phyloP scores from a whole-genome alignment of 2,888 invertebrate species.

The Thymelicus lineola region DNA sequence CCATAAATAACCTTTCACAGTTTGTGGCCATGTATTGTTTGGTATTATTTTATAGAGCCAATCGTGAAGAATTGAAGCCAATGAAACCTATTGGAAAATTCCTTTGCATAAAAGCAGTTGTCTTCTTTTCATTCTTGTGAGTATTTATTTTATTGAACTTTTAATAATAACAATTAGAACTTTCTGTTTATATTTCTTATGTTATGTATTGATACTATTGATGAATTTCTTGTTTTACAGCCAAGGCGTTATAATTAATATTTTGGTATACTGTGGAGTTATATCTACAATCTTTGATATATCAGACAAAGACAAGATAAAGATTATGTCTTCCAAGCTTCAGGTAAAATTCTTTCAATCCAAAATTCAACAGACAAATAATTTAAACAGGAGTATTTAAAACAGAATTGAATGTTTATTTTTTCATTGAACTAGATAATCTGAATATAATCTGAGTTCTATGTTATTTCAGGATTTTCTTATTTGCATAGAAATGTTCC shows the following conservation, averaged over 20 bases:
- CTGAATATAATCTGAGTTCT: no score
- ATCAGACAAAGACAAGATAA: slow-evolving; percentile 87
- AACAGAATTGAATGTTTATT: background rate
- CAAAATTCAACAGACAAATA: background rate
- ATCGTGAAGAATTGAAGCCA: slow-evolving; percentile 93
- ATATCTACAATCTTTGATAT: slow-evolving; percentile 91
- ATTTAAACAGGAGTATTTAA: background rate
- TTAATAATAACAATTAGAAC: background rate
- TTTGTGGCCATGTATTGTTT: slow-evolving; percentile 98
- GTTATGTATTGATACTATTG: slow-evolving; percentile 4
- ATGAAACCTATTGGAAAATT: slow-evolving; percentile 98
- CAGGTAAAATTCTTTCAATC: slow-evolving; percentile 83
- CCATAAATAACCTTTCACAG: slow-evolving; percentile 96
- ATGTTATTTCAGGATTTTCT: slow-evolving; percentile 91
- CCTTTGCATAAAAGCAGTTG: slow-evolving; percentile 98
- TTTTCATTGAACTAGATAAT: no score
- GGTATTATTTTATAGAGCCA: slow-evolving; percentile 96
- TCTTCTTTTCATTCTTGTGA: slow-evolving; percentile 99
- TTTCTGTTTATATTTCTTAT: background rate
- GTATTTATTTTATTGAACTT: slow-evolving; percentile 61
- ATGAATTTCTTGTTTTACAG: slow-evolving; percentile 80
- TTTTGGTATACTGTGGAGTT: slow-evolving; percentile 92
- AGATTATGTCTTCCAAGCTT: slow-evolving; percentile 92
- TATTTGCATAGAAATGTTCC: slow-evolving; percentile 99
- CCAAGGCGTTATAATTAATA: slow-evolving; percentile 95